These are phyloP conservation scores for Acipenser transmontanus DNA, from an alignment of 2,797 vertebrate genomes.

Conservation along the genomic window DNA sequence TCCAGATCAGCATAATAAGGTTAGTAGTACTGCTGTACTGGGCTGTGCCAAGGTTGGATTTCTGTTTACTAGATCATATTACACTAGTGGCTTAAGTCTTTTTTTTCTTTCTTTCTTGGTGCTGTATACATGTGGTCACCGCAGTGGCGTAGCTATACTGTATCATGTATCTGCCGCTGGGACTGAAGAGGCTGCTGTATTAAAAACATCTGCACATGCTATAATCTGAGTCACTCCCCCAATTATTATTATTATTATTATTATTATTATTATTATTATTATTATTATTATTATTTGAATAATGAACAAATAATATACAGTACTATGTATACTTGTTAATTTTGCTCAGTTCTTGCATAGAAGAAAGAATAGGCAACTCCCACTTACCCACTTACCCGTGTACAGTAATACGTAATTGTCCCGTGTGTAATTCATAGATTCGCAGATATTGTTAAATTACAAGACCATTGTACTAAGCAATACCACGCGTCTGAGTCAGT, in stretches of 20 bases:
- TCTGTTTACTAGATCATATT: not conserved
- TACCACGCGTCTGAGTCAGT: no score
- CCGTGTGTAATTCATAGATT: no score
- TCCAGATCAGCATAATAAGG: slow-evolving; percentile 79
- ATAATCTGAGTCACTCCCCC: not conserved
- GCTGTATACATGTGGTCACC: not conserved
- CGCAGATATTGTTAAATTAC: no score
- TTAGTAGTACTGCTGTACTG: not conserved
- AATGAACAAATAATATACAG: not conserved
- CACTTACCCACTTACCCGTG: no score
- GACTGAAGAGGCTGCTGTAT: no score
- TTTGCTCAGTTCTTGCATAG: no score
- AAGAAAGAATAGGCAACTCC: no score
- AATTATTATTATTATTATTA: not conserved
- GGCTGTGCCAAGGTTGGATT: not conserved
- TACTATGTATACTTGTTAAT: not conserved
- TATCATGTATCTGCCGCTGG: not conserved
- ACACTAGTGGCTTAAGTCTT: not conserved
- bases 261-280: no score
- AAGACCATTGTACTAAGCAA: no score
- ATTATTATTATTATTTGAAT: not conserved
- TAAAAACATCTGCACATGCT: not conserved
- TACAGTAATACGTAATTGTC: no score
- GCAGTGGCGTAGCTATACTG: not conserved
- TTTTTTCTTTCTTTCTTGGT: not conserved